Evolutionary conservation across 2,113 vertebrate species (phyloP), one percentile per base, ranked within the genome.

Genomic region (Buteo buteo): DNA sequence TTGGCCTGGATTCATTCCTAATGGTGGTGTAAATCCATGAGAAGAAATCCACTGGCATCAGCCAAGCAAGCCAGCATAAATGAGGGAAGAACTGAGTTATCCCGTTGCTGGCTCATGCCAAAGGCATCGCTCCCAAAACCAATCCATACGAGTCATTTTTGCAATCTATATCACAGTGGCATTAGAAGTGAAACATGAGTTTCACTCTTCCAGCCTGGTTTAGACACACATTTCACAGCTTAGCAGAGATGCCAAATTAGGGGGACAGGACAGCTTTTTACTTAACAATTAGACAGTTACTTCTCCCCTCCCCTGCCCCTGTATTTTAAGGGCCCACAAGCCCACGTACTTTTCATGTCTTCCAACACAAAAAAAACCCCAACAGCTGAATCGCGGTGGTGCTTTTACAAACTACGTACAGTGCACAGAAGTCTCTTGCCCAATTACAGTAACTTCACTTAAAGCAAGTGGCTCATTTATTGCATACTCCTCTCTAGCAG

Each of bases 341-440:
- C 90, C 49, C 84, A 73, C 66, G 13, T 1, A 74, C 15, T 58
- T 69, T 70, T 70, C n/a, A 26, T 4, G 29, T 69, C 52, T 92
- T 94, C 80, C 45, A 86, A 91, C 36, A 72, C 28, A 74, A 86
- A 87, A 66, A 59, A 21, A 49, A 36, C 1, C 16, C 36, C 25
- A 69, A 28, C 34, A 85, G 44, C 0, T 45, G 45, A 72, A 55
- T 54, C 2, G 1, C 0, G 0, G 31, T 12, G 32, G 34, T n/a
- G 82, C 45, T 87, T 92, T 86, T 45, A 54, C 70, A 62, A 84
- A 49, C 65, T 61, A 55, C 36, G 29, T 11, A 32, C 4, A 29
- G 50, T 13, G 18, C 85, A 52, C 62, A 26, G 22, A 69, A 73
- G 45, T 6, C 9, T 49, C 62, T 45, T 11, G 9, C 44, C 16